Conservation (phyloP, 1,140 invertebrate genomes). For the Drosophila azteca region DNA sequence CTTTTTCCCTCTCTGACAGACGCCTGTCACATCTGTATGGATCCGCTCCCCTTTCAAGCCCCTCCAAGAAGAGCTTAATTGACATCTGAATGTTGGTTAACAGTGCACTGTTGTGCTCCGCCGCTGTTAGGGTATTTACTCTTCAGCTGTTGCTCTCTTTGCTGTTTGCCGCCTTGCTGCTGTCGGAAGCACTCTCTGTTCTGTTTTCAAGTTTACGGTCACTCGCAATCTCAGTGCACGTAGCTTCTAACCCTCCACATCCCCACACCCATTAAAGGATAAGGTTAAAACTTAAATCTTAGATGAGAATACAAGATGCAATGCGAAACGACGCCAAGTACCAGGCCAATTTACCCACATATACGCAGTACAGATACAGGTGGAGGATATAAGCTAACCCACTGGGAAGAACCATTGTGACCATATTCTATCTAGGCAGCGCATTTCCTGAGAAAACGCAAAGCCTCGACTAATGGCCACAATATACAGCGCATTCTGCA, state of each 20-base stretch:
- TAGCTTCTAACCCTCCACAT: too few relatives aligned
- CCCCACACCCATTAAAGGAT: not conserved
- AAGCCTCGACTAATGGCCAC: too few relatives aligned
- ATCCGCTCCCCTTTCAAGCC: slow-evolving; percentile 11
- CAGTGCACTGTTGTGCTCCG: slow-evolving; percentile 23
- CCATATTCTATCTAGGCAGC: too few relatives aligned
- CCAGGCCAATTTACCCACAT: too few relatives aligned
- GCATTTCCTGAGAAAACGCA: too few relatives aligned
- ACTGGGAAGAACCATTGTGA: too few relatives aligned
- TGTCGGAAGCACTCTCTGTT: not conserved
- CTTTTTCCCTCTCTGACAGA: slow-evolving; percentile 60
- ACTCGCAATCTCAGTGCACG: not conserved
- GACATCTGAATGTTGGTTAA: slow-evolving; percentile 22
- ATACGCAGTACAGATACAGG: too few relatives aligned
- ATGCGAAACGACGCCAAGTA: too few relatives aligned
- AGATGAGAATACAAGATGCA: too few relatives aligned
- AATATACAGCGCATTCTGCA: too few relatives aligned
- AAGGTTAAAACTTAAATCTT: too few relatives aligned
- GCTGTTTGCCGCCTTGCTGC: not conserved
- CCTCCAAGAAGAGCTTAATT: slow-evolving; percentile 30
- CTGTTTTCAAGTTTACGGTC: slow-evolving; percentile 50
- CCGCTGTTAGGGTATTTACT: slow-evolving; percentile 8
- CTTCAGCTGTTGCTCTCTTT: not conserved
- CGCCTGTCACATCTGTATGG: slow-evolving; percentile 66
- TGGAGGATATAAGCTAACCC: too few relatives aligned